A percentile compares a stretch with the other conserved stretches of the same genome.
phyloP scores from a whole-genome alignment of 2,888 invertebrate species.

The Globia sparganii region DNA sequence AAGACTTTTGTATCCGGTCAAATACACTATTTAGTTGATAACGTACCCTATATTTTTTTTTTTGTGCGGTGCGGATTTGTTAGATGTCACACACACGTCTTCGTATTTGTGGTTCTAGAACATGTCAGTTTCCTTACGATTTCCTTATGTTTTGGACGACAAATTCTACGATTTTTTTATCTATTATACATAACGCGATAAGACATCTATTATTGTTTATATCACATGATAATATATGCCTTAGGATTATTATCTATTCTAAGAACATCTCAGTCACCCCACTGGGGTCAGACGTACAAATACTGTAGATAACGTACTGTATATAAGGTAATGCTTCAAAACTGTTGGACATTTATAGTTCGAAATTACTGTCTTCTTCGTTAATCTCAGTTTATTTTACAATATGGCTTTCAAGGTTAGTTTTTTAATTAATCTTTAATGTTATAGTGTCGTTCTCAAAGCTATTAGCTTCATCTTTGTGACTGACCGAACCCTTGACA shows the following conservation, averaged over 20 bases:
- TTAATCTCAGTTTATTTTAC: slow-evolving; percentile 10
- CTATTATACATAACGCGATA: slow-evolving; percentile 19
- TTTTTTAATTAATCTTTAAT: not conserved
- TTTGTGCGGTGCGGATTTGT: no score
- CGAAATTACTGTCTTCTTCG: not conserved
- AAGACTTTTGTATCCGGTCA: not conserved
- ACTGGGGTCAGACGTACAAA: slow-evolving; percentile 45
- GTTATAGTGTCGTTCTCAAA: not conserved
- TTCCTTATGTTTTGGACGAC: not conserved
- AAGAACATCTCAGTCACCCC: slow-evolving; percentile 13
- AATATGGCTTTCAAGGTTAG: slow-evolving; percentile 62
- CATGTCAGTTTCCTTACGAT: not conserved
- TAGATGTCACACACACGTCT: no score
- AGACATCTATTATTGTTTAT: slow-evolving; percentile 47
- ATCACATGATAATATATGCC: not conserved
- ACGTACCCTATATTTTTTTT: not conserved
- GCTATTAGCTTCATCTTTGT: no score
- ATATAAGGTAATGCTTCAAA: slow-evolving; percentile 48
- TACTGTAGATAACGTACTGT: slow-evolving; percentile 46
- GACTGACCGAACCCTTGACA: no score
- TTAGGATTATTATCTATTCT: slow-evolving; percentile 33
- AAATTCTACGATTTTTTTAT: slow-evolving; percentile 34
- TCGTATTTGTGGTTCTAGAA: not conserved
- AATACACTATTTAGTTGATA: not conserved
- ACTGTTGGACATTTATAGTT: slow-evolving; percentile 11